Percentiles rank a stretch among this genome's conserved stretches.
phyloP scores from a whole-genome alignment of 2,113 vertebrate species.

The Cranoglanis bouderius region DNA sequence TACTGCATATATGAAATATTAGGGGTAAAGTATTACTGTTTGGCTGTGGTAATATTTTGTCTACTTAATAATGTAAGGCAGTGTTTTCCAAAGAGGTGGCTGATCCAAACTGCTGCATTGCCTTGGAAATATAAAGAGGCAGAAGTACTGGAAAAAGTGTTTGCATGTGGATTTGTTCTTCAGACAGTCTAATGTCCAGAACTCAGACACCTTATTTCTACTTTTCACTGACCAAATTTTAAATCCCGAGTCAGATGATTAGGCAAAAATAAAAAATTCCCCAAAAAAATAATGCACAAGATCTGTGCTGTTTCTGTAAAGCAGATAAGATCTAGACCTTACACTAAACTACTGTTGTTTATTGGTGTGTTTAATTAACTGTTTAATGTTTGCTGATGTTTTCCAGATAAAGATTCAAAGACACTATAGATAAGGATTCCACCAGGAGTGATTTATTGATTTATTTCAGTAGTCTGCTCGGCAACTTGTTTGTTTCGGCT shows the following conservation, averaged over 20 bases:
- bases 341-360: background rate
- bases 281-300: background rate
- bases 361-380: background rate
- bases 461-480: background rate
- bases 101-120: background rate
- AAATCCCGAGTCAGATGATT: background rate
- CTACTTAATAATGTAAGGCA: background rate
- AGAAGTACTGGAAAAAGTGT: background rate
- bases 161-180: background rate
- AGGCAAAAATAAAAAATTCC: background rate
- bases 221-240: background rate
- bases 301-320: background rate
- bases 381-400: background rate
- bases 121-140: background rate
- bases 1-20: background rate
- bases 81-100: background rate
- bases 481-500: slow-evolving; percentile 24
- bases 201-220: background rate
- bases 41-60: background rate
- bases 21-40: background rate
- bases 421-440: background rate
- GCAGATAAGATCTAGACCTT: background rate
- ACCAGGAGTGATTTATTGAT: slow-evolving; percentile 13
- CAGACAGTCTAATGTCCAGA: background rate
- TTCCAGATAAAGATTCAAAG: slow-evolving; percentile 1